Evolutionary conservation across 1,140 invertebrate genomes (phyloP).

Genomic region (Thaumatotibia leucotreta): DNA sequence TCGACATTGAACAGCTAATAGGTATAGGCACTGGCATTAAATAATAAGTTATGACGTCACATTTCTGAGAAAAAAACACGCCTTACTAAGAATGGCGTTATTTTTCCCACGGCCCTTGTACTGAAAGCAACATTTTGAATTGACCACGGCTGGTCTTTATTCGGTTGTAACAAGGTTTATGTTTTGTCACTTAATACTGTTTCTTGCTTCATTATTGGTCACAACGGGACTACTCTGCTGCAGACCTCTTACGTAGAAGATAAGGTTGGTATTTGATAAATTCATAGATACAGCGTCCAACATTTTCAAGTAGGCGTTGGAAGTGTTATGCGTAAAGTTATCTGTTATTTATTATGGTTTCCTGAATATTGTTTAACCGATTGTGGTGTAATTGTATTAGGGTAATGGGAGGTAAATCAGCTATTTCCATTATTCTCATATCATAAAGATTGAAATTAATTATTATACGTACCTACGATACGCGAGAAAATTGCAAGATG

Average conservation of each 20-base stretch:
- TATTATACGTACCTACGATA: too few relatives aligned
- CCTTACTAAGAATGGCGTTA: constrained; percentile 22
- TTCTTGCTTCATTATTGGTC: neutral
- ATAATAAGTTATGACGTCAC: constrained; percentile 2
- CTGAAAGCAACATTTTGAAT: too few relatives aligned
- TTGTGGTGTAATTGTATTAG: neutral
- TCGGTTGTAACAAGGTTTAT: too few relatives aligned
- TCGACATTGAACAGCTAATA: constrained; percentile 2
- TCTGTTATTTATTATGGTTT: neutral
- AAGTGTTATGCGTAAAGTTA: neutral
- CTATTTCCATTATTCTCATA: too few relatives aligned
- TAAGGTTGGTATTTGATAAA: neutral
- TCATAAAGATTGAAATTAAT: too few relatives aligned
- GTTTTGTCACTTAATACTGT: too few relatives aligned
- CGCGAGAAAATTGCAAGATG: too few relatives aligned
- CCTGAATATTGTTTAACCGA: neutral
- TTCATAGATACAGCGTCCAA: neutral
- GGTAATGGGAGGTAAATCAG: neutral
- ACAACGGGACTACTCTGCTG: too few relatives aligned
- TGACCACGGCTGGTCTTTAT: too few relatives aligned
- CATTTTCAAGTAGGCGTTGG: neutral
- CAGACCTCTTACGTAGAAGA: too few relatives aligned
- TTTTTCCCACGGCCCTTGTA: constrained; percentile 31
- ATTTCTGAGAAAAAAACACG: constrained; percentile 28
- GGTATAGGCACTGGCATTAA: neutral